Evolutionary conservation across 2,888 invertebrate genomes (phyloP).

Genomic region (Anaspis maculata): DNA sequence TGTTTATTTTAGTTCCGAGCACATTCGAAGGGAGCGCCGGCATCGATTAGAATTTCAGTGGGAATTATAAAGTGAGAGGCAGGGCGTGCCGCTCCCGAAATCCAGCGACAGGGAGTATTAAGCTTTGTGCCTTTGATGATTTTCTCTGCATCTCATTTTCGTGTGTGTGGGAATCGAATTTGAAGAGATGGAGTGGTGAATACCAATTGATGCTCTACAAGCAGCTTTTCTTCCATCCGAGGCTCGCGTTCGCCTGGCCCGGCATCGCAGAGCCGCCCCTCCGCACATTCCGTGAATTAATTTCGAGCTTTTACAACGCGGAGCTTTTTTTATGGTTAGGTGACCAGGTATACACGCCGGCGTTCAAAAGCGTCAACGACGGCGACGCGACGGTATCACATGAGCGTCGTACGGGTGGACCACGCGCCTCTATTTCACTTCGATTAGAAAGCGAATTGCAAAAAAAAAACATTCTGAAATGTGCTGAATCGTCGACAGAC

Average conservation of each 20-base stretch:
- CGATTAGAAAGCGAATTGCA: too few species aligned
- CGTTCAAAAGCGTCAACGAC: too few species aligned
- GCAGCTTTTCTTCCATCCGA: conserved; percentile 30
- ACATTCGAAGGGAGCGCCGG: conserved; percentile 19
- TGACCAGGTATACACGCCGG: conserved; percentile 2
- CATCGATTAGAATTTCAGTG: conserved; percentile 16
- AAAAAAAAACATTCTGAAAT: too few species aligned
- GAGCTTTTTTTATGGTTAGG: conserved; percentile 22
- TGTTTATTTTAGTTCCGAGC: conserved; percentile 35
- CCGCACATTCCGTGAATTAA: conserved; percentile 18
- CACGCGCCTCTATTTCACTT: too few species aligned
- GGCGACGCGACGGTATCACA: too few species aligned
- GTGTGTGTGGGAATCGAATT: conserved; percentile 42
- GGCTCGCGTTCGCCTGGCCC: conserved; percentile 6
- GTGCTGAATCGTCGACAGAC: too few species aligned
- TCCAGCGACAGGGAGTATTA: conserved; percentile 32
- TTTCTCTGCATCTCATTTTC: conserved; percentile 45
- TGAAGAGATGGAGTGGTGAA: conserved; percentile 42
- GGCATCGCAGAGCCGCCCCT: conserved; percentile 12
- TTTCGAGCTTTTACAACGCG: conserved; percentile 11
- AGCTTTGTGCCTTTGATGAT: conserved; percentile 46
- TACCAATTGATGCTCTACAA: conserved; percentile 40
- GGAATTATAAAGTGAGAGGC: conserved; percentile 16
- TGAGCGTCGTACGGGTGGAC: too few species aligned
- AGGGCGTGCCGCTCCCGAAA: conserved; percentile 25